These are phyloP conservation scores for Oreocharis arfaki DNA, from an alignment of 2,113 vertebrate genomes.

Conservation along the genomic window DNA sequence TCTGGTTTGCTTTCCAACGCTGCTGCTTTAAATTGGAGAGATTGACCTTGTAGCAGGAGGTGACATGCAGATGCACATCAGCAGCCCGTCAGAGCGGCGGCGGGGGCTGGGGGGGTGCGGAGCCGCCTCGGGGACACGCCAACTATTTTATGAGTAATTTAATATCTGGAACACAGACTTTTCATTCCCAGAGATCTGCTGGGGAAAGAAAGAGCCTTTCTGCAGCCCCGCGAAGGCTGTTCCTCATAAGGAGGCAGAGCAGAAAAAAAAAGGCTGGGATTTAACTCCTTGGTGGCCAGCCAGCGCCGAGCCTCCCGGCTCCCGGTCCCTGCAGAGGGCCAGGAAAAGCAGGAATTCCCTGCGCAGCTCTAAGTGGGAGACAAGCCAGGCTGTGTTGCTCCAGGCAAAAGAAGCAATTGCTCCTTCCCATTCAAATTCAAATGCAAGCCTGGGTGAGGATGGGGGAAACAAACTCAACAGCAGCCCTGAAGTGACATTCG, in stretches of 20 bases:
- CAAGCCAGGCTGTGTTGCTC: neutral
- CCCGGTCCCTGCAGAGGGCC: neutral
- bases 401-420: neutral
- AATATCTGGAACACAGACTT: slow-evolving; percentile 76
- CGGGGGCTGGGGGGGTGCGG: neutral
- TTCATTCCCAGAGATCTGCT: slow-evolving; percentile 64
- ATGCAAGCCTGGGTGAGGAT: neutral
- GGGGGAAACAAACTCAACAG: neutral
- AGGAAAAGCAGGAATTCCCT: neutral
- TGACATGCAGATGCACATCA: slow-evolving; percentile 54
- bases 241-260: slow-evolving; percentile 49
- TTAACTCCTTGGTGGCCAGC: slow-evolving; percentile 50
- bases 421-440: neutral
- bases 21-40: slow-evolving; percentile 44
- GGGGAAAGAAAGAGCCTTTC: slow-evolving; percentile 52
- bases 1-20: slow-evolving; percentile 29
- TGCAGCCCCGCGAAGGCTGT: slow-evolving; percentile 43
- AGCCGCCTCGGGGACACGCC: slow-evolving; percentile 64
- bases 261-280: neutral
- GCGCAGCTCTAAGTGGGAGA: neutral
- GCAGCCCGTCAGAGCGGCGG: slow-evolving; percentile 7
- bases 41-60: slow-evolving; percentile 62
- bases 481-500: neutral
- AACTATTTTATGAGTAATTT: slow-evolving; percentile 81
- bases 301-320: neutral